These are phyloP conservation scores for Ridgeia piscesae DNA, from an alignment of 1,140 invertebrate genomes.

Conservation along the genomic window DNA sequence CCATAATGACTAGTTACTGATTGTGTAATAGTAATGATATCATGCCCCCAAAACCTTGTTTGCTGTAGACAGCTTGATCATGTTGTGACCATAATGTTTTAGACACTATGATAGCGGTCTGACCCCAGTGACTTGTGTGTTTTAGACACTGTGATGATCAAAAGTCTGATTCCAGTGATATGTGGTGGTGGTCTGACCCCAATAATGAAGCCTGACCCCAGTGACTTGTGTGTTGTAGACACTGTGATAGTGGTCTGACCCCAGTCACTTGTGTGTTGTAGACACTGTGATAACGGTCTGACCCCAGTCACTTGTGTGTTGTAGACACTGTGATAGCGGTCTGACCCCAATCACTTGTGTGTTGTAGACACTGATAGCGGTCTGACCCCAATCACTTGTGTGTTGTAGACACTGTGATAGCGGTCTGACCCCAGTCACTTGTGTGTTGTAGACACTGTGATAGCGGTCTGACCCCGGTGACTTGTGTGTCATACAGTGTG, in stretches of 20 bases:
- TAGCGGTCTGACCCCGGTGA: background rate
- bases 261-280: background rate
- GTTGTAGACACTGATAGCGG: background rate
- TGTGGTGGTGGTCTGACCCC: conserved; percentile 6
- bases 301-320: background rate
- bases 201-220: too few relatives aligned
- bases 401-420: conserved; percentile 68
- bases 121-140: too few relatives aligned
- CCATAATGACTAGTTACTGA: too few relatives aligned
- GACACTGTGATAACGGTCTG: background rate
- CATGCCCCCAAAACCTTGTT: background rate
- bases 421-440: background rate
- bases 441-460: background rate
- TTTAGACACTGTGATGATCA: too few relatives aligned
- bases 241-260: conserved; percentile 62
- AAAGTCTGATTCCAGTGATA: too few relatives aligned
- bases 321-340: background rate
- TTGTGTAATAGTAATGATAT: background rate
- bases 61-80: conserved; percentile 69
- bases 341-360: background rate
- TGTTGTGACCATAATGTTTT: too few relatives aligned
- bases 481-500: background rate
- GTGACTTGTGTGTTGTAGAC: conserved; percentile 58
- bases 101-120: too few relatives aligned
- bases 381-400: background rate